phyloP scores from a whole-genome alignment of 2,888 invertebrate genomes.

The Drosophila formosana region DNA sequence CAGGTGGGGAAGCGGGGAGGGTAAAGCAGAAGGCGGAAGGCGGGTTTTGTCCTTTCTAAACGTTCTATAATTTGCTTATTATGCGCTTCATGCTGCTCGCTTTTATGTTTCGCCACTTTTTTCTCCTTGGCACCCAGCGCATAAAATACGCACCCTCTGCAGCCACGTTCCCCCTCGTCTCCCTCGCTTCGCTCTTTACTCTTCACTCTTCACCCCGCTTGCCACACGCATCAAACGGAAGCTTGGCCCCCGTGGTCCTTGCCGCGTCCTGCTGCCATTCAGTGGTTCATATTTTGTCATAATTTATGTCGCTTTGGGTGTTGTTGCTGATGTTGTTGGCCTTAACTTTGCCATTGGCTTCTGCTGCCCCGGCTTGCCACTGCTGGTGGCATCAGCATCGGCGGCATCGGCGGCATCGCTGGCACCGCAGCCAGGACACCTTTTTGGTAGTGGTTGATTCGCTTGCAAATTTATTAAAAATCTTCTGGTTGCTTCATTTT shows the following conservation, averaged over 20 bases:
- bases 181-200: not conserved
- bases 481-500: constrained; percentile 72
- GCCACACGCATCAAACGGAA: constrained; percentile 26
- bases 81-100: constrained; percentile 77
- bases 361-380: constrained; percentile 20
- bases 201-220: not conserved
- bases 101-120: constrained; percentile 81
- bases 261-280: constrained; percentile 22
- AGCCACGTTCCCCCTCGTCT: not conserved
- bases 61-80: constrained; percentile 84
- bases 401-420: constrained; percentile 12
- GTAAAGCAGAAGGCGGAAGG: constrained; percentile 4
- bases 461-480: constrained; percentile 83
- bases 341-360: constrained; percentile 49
- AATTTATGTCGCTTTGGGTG: constrained; percentile 83
- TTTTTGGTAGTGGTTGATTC: constrained; percentile 79
- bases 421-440: constrained; percentile 60
- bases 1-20: not conserved
- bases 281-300: constrained; percentile 78
- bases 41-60: constrained; percentile 76
- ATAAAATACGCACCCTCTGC: constrained; percentile 69
- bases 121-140: constrained; percentile 60
- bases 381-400: constrained; percentile 25
- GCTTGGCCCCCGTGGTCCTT: constrained; percentile 41
- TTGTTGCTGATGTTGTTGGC: constrained; percentile 71